Base-by-base conservation (phyloP, 2,888 invertebrate genomes). In the Apamea epomidion region DNA sequence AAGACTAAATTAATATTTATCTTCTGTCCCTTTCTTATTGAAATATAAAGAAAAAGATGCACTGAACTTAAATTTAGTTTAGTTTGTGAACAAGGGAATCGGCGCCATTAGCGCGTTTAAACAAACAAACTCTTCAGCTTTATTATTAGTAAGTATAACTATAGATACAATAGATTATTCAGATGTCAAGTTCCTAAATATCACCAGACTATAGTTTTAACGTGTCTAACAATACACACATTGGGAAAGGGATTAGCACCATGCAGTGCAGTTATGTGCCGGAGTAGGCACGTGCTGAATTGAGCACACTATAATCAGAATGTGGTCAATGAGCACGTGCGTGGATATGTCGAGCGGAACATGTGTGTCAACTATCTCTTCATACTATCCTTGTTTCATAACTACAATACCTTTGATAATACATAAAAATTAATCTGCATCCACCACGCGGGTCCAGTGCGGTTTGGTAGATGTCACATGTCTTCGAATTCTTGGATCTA, bases 301-400 rank as follows among this genome's bases (percentile, higher is more conserved):
- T 60, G 51, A 70, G 25, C 73, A 37, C 78, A 65, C 42, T 70
- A n/a, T n/a, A 51, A 70, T 72, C 10, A 18, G 37, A 72, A 71
- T 51, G 83, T 68, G 62, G 18, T 25, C 32, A 16, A 5, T 37
- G 10, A 0, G 18, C 83, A 83, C 70, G 79, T 79, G 81, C 18
- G 25, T 21, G 10, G 25, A 42, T 51, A 42, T 8, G n/a, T 21
- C 37, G 29, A 37, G 8, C 14, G 62, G 4, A 32, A 29, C 69
- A 29, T 51, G 42, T 65, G 25, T 82, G 42, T 69, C 51, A 67
- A 74, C 42, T 29, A 60, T 14, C 6, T 60, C 16, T 70, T 21
- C 10, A 3, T 48, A 18, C 16, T 54, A 25, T 54, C 16, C 51
- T 54, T 45, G 60, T 67, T 75, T 70, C 37, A 62, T 70, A 37